Base-by-base conservation (phyloP, 30 jellyfish, hydroid and myxozoan genomes). In the Aurelia sp. region DNA sequence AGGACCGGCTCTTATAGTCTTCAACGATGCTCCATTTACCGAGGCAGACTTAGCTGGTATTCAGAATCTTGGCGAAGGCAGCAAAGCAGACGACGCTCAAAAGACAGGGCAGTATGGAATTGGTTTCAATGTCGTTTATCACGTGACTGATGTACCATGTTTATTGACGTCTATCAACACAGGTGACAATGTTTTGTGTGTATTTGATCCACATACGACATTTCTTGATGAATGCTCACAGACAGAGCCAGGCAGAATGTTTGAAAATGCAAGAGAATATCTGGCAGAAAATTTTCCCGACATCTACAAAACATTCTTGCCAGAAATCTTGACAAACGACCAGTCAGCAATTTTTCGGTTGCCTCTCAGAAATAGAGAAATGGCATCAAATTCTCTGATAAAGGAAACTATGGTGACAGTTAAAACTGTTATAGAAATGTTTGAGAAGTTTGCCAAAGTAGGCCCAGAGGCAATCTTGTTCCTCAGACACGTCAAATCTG, bases 101-200 rank as follows among this genome's bases (percentile, higher is more conserved):
- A 85, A 84, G 60, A 91, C 97, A 13, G 97, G 97, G 18, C 86
- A 91, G 71, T 91, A 83, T 85, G 97, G 97, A 7, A 89, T 91
- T 23, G 97, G 97, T 0, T 91, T 91, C 89, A 91, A 91, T 78
- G 96, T 79, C 37, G 97, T 91, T 12, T 91, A 91, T 68, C 84
- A 79, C 44, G 80, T 91, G 19, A 84, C 97, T 13, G 97, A 91
- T 62, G 87, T 77, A 19, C 97, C 97, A 4, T 51, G 71, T n/a
- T 62, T 91, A 55, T 68, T 91, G 37, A 75, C 97, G 59, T 17
- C 86, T 3, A 51, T 70, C 41, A 60, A 66, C 20, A 71, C 55
- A 12, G 75, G 64, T 21, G 92, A 59, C 15, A 47, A 58, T 22
- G 92, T 84, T 11, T 59, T 91, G 61, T 77, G 92, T 53, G 60